A percentile compares a stretch with the other conserved stretches of the same genome.
Evolutionary conservation across 2,888 invertebrate genomes (phyloP).

Genomic region (Dichetophora obliterata): DNA sequence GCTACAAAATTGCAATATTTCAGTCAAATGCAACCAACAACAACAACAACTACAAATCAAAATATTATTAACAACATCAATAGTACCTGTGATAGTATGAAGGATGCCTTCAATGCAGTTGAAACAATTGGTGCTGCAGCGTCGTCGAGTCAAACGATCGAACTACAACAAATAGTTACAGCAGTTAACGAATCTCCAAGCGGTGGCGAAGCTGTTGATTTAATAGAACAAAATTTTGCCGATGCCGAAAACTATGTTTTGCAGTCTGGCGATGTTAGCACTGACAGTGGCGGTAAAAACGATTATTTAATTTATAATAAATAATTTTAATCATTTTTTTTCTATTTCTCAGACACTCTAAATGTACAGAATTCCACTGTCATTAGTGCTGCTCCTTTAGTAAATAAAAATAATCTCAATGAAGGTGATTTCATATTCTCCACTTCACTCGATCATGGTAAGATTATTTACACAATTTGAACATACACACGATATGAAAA

Average conservation of each 20-base stretch:
- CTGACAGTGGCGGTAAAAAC: conserved; percentile 60
- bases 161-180: conserved; percentile 29
- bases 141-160: conserved; percentile 40
- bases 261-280: conserved; percentile 74
- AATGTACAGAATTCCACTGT: conserved; percentile 37
- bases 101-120: conserved; percentile 30
- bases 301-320: conserved; percentile 8
- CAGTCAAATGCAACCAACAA: conserved; percentile 19
- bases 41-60: conserved; percentile 27
- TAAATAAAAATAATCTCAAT: conserved; percentile 48
- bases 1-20: conserved; percentile 23
- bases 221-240: conserved; percentile 78
- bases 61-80: conserved; percentile 54
- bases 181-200: conserved; percentile 31
- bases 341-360: conserved; percentile 7
- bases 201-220: conserved; percentile 67
- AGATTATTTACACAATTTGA: conserved; percentile 31
- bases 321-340: not conserved
- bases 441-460: conserved; percentile 65
- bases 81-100: conserved; percentile 67
- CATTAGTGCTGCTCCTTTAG: conserved; percentile 45
- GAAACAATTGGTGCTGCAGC: conserved; percentile 42
- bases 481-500: not conserved
- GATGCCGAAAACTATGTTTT: conserved; percentile 86
- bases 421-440: conserved; percentile 60